phyloP scores from a whole-genome alignment of 1,140 invertebrate species.

The Brachionus angularis region DNA sequence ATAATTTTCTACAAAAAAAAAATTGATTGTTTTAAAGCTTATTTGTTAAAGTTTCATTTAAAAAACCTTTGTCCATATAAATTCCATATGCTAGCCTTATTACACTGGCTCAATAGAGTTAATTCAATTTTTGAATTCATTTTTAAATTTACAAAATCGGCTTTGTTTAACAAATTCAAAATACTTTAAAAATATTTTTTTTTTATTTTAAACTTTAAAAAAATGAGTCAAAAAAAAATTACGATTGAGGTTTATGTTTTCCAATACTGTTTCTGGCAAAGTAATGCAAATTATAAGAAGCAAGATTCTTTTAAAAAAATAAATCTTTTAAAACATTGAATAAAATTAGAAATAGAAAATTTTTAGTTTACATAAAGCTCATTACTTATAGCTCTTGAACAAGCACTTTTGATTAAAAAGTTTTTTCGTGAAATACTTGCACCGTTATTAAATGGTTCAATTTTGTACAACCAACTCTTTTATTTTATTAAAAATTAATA shows the following conservation, averaged over 20 bases:
- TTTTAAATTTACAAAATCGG: slow-evolving; percentile 43
- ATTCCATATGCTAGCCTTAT: slow-evolving; percentile 33
- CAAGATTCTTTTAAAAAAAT: not conserved
- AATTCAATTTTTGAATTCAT: slow-evolving; percentile 42
- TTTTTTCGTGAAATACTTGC: not conserved
- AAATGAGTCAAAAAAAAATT: not conserved
- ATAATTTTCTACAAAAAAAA: slow-evolving; percentile 14
- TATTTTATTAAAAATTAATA: not conserved
- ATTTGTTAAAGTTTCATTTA: too few species aligned
- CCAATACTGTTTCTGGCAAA: slow-evolving; percentile 35
- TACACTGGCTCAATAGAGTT: slow-evolving; percentile 24
- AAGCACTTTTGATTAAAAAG: slow-evolving; percentile 39
- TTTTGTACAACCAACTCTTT: slow-evolving; percentile 44
- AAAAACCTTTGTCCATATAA: slow-evolving; percentile 38
- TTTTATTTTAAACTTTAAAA: not conserved
- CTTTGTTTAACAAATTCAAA: slow-evolving; percentile 34
- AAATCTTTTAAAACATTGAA: not conserved
- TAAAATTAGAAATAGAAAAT: not conserved
- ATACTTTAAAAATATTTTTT: slow-evolving; percentile 7
- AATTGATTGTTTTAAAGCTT: not conserved
- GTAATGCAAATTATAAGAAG: slow-evolving; percentile 37
- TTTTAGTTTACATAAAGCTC: slow-evolving; percentile 31
- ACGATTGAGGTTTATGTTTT: slow-evolving; percentile 27
- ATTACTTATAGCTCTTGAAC: slow-evolving; percentile 21
- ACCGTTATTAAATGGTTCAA: slow-evolving; percentile 6